Evolutionary conservation across 1,140 invertebrate genomes (phyloP).

Genomic region (Magallana angulata): DNA sequence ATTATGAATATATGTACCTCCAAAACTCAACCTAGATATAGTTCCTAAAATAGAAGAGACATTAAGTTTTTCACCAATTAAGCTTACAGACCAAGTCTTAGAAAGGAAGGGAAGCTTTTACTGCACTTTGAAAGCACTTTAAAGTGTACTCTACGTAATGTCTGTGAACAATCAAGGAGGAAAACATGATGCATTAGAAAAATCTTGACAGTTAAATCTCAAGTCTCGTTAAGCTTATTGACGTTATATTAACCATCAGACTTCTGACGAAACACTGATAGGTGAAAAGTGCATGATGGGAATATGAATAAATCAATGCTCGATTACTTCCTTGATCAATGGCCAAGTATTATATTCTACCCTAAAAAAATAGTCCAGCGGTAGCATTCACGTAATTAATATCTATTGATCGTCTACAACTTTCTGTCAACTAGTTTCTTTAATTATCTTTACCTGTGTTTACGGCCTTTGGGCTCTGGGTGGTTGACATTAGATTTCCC

Average conservation of each 20-base stretch:
- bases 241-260: background rate
- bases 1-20: conserved; percentile 12
- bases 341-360: background rate
- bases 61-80: background rate
- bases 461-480: conserved; percentile 80
- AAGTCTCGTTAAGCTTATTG: background rate
- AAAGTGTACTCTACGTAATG: conserved; percentile 9
- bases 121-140: background rate
- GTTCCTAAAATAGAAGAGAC: conserved; percentile 5
- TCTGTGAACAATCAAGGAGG: conserved; percentile 24
- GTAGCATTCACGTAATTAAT: background rate
- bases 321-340: conserved; percentile 31
- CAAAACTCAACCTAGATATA: conserved; percentile 27
- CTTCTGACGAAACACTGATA: background rate
- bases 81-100: background rate
- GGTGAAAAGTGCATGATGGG: background rate
- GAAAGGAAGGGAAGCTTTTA: background rate
- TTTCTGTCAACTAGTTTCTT: background rate
- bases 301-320: conserved; percentile 15
- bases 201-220: background rate
- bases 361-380: background rate
- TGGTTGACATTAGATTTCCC: conserved; percentile 91
- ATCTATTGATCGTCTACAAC: background rate
- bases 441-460: conserved; percentile 24
- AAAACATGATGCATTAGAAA: conserved; percentile 26